Conservation (phyloP, 1,140 invertebrate genomes). For the Thalassaphorura encarpata region DNA sequence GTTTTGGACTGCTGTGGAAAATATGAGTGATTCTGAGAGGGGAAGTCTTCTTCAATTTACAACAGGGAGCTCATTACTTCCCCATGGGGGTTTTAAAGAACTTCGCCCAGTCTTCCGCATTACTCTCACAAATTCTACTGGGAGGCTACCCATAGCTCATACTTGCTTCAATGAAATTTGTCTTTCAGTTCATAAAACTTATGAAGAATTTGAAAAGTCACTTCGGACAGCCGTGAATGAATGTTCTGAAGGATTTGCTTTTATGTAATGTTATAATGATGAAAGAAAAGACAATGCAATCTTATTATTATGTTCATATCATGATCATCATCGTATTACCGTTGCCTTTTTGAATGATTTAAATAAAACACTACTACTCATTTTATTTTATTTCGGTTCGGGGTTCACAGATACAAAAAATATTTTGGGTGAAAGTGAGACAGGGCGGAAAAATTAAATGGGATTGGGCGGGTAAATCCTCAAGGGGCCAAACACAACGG, state of each 20-base stretch:
- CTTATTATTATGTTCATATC: too few relatives aligned
- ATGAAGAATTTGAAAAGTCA: slow-evolving; percentile 85
- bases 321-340: too few relatives aligned
- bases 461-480: too few relatives aligned
- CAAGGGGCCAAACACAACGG: too few relatives aligned
- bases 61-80: slow-evolving; percentile 81
- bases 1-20: slow-evolving; percentile 88
- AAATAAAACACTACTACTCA: too few relatives aligned
- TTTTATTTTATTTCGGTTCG: too few relatives aligned
- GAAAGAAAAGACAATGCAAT: background rate
- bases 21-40: slow-evolving; percentile 86
- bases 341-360: background rate
- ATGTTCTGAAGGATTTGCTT: slow-evolving; percentile 87
- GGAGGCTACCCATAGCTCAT: slow-evolving; percentile 76
- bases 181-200: slow-evolving; percentile 81
- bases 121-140: slow-evolving; percentile 68
- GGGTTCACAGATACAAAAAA: too few relatives aligned
- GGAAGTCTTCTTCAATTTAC: slow-evolving; percentile 84
- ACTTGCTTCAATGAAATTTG: slow-evolving; percentile 64
- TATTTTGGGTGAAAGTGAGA: too few relatives aligned
- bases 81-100: slow-evolving; percentile 76
- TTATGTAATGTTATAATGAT: slow-evolving; percentile 52
- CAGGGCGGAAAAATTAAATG: too few relatives aligned
- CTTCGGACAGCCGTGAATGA: slow-evolving; percentile 84
- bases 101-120: slow-evolving; percentile 83